Base-by-base conservation (phyloP, 2,797 vertebrate genomes). In the Hippocampus kuda region DNA sequence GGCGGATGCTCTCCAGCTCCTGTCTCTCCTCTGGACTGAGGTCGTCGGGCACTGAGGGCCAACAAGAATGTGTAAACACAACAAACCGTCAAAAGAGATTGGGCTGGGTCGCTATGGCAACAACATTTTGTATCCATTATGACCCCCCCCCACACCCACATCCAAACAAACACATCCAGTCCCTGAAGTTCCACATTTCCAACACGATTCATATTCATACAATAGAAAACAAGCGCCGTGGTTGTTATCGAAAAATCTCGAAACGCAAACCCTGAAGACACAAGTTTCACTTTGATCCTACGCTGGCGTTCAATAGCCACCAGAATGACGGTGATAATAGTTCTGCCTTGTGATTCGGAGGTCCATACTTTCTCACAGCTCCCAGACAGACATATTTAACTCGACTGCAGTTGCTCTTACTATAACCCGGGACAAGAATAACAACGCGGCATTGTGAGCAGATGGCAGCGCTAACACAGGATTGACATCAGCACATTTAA, bases 1-100 rank as follows among this genome's bases (percentile, higher is more conserved):
- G 91, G 38, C 94, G 93, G 77, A 98, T 98, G 87, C 92, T 95
- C 85, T 96, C 95, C 86, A 98, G 88, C 75, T 98, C 95, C 88
- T 94, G 92, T 76, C 91, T 92, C 88, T 98, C 96, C 81, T 96
- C 95, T 2, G 93, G 92, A 60, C 93, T 95, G 85, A 98, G 91
- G 89, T 98, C 96, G 77, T 93, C 92, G 72, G 95, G 94, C 79
- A 97, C 95, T 95, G 77, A 24, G 3, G 46, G 30, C 65, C 26
- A 77, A 51, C 48, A 27, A 76, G 46, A 38, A 72, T 41, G 79
- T 1, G 13, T 42, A 69, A 57, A 76, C 44, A 69, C 62, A 75
- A 63, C 68, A 22, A 82, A 66, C 44, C 68, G 38, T 57, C 57
- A 66, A 9, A 38, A 71, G n/a, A 69, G 27, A 44, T 24, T 20